Evolutionary conservation across 2,888 invertebrate species (phyloP).

Genomic region (Lasioglossum malachurum): DNA sequence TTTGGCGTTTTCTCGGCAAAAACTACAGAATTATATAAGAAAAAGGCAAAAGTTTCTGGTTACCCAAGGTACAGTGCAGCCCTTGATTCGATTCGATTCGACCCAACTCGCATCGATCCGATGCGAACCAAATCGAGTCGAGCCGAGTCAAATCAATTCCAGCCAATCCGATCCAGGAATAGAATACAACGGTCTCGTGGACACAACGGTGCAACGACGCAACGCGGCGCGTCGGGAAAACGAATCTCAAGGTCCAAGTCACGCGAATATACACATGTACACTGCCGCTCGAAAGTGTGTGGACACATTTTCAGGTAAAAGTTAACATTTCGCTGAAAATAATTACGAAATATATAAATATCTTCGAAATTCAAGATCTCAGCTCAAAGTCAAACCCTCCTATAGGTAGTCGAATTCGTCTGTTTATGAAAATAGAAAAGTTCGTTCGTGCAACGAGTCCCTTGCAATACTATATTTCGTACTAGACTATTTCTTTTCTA

Average conservation of each 20-base stretch:
- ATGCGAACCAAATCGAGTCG: neutral
- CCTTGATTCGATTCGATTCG: too few relatives aligned
- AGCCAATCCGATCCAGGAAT: neutral
- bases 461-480: neutral
- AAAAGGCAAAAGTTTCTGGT: too few relatives aligned
- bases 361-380: neutral
- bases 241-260: neutral
- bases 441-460: neutral
- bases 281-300: neutral
- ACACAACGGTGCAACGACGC: neutral
- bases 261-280: conserved; percentile 1
- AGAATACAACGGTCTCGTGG: neutral
- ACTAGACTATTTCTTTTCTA: neutral
- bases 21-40: too few relatives aligned
- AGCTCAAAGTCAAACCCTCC: neutral
- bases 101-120: neutral
- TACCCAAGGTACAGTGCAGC: too few relatives aligned
- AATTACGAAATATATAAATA: neutral
- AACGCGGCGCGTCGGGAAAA: neutral
- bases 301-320: neutral
- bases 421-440: neutral
- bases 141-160: neutral
- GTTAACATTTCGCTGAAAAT: neutral
- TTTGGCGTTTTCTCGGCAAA: too few relatives aligned
- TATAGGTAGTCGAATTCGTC: neutral